A percentile compares a stretch with the other conserved stretches of the same genome.
These are phyloP conservation scores for Drosophila kepulauana DNA, from an alignment of 1,140 invertebrate genomes.

Conservation along the genomic window DNA sequence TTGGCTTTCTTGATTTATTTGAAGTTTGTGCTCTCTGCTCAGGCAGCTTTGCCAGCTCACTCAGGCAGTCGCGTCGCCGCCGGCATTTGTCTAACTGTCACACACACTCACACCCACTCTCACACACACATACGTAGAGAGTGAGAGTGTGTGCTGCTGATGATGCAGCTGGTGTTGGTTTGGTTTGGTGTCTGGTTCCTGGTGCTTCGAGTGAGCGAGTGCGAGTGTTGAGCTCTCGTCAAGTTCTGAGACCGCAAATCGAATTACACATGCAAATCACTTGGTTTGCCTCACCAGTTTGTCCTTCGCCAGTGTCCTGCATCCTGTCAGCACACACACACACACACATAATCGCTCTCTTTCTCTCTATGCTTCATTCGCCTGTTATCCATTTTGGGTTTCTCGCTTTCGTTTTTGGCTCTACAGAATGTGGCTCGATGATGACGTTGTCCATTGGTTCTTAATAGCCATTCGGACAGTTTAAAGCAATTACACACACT, in stretches of 20 bases:
- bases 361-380: background rate
- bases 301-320: constrained; percentile 24
- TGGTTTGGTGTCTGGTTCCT: constrained; percentile 23
- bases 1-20: constrained; percentile 80
- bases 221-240: constrained; percentile 62
- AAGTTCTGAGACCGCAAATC: constrained; percentile 72
- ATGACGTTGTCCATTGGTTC: constrained; percentile 25
- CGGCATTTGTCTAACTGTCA: constrained; percentile 52
- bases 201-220: constrained; percentile 2
- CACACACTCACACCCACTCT: constrained; percentile 25
- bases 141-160: background rate
- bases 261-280: constrained; percentile 78
- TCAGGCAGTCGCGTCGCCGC: constrained; percentile 26
- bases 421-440: constrained; percentile 20
- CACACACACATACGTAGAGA: background rate
- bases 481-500: constrained; percentile 68
- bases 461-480: constrained; percentile 66
- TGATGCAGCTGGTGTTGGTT: constrained; percentile 36
- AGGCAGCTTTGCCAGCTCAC: background rate
- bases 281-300: constrained; percentile 47
- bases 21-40: constrained; percentile 23
- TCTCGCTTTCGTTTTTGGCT: constrained; percentile 22
- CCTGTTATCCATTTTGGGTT: constrained; percentile 14
- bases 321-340: background rate
- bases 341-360: background rate